Evolutionary conservation across 2,113 vertebrate genomes (phyloP).

Genomic region (Dasyprocta punctata): DNA sequence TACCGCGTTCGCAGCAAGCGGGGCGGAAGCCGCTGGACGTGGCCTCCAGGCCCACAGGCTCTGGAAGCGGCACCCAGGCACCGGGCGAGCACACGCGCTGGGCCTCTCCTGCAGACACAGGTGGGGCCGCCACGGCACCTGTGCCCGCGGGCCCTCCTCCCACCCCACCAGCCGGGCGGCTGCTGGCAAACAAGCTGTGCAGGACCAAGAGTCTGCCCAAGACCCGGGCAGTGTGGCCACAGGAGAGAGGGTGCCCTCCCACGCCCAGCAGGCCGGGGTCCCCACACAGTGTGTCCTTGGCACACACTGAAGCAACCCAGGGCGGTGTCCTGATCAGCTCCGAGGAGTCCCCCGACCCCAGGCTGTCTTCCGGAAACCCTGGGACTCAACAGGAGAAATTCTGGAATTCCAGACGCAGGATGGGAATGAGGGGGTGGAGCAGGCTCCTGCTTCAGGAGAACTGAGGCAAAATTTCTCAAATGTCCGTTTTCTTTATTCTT

Average conservation of each 20-base stretch:
- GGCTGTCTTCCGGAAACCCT: not conserved
- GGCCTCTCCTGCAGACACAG: not conserved
- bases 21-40: not conserved
- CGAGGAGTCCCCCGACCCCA: not conserved
- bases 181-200: not conserved
- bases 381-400: not conserved
- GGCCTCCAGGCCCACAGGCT: too few relatives aligned
- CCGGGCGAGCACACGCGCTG: rapidly evolving
- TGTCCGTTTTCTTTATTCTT: conserved; percentile 77
- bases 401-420: too few relatives aligned
- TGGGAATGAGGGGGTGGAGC: not conserved
- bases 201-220: not conserved
- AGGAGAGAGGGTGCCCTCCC: not conserved
- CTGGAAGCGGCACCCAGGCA: not conserved
- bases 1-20: not conserved
- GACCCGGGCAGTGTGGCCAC: not conserved
- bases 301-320: too few relatives aligned
- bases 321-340: rapidly evolving
- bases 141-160: not conserved
- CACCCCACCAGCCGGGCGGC: not conserved
- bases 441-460: not conserved
- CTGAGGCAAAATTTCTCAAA: conserved; percentile 54
- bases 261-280: not conserved
- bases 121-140: not conserved
- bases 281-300: rapidly evolving